A percentile compares a stretch with the other conserved stretches of the same genome.
Evolutionary conservation across 2,113 vertebrate genomes (phyloP).

Genomic region (Eonycteris spelaea): DNA sequence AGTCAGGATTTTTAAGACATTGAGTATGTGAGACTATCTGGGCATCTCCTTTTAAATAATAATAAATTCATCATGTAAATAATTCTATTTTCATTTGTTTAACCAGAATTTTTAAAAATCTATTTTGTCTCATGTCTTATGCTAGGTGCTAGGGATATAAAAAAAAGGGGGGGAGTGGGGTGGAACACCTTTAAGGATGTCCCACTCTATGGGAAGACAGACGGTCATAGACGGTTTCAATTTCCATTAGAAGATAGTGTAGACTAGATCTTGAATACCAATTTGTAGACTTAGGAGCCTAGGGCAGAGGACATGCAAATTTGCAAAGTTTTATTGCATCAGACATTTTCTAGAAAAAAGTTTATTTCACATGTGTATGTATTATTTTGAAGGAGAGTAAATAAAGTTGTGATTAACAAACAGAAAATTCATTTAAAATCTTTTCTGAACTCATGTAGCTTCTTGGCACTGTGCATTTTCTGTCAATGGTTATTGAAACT

Average conservation of each 20-base stretch:
- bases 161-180: neutral
- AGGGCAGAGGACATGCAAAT: neutral
- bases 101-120: neutral
- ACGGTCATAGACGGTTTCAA: neutral
- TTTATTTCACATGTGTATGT: neutral
- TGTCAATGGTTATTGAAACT: neutral
- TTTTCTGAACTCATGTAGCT: neutral
- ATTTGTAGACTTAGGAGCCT: neutral
- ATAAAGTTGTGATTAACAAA: constrained; percentile 27
- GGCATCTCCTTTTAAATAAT: constrained; percentile 27
- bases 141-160: neutral
- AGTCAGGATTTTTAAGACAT: neutral
- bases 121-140: neutral
- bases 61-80: constrained; percentile 9
- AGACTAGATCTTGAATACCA: neutral
- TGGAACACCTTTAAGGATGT: neutral
- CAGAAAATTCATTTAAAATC: constrained; percentile 44
- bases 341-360: constrained; percentile 12
- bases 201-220: neutral
- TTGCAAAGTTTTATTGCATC: neutral
- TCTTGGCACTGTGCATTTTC: neutral
- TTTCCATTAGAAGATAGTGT: neutral
- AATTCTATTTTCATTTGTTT: constrained; percentile 37
- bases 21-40: neutral
- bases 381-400: constrained; percentile 34